A percentile compares a stretch with the other conserved stretches of the same genome.
These are phyloP conservation scores for Andrena hattorfiana DNA, from an alignment of 2,888 invertebrate species.

Conservation along the genomic window DNA sequence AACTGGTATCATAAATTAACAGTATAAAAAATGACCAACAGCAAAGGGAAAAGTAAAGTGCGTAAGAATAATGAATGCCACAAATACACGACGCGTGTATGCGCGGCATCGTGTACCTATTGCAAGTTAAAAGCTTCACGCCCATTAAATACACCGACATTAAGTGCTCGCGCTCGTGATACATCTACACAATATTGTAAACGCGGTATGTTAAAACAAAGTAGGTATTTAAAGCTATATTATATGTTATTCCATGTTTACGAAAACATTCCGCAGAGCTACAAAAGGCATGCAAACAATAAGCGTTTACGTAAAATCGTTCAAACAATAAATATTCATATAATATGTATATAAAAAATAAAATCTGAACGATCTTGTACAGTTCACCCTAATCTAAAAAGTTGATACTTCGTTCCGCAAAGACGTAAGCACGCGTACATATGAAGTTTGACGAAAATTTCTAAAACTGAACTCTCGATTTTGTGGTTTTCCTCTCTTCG, in stretches of 20 bases:
- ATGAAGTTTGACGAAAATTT: not conserved
- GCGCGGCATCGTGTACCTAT: conserved; percentile 1
- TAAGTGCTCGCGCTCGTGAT: conserved; percentile 9
- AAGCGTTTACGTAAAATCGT: conserved; percentile 36
- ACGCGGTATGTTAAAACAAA: conserved; percentile 27
- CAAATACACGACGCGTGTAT: conserved; percentile 21
- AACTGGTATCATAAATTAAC: conserved; percentile 14
- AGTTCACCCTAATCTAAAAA: conserved; percentile 33
- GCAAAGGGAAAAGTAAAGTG: conserved; percentile 12
- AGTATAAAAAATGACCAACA: conserved; percentile 14
- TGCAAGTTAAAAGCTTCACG: conserved; percentile 26
- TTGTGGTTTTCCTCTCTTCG: not conserved
- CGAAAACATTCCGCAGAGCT: conserved; percentile 49
- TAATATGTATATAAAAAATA: conserved; percentile 50
- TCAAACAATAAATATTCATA: conserved; percentile 47
- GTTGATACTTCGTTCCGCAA: conserved; percentile 10
- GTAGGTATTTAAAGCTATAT: conserved; percentile 40
- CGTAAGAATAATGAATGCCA: conserved; percentile 51
- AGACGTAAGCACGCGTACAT: not conserved
- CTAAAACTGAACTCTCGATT: conserved; percentile 13
- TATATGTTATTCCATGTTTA: conserved; percentile 31
- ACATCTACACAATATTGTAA: conserved; percentile 5
- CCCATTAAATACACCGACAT: conserved; percentile 22
- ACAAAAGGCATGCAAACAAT: conserved; percentile 35
- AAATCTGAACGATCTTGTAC: conserved; percentile 49